Base-by-base conservation (phyloP, 2,888 invertebrate species). In the Ptilodon capucinus region DNA sequence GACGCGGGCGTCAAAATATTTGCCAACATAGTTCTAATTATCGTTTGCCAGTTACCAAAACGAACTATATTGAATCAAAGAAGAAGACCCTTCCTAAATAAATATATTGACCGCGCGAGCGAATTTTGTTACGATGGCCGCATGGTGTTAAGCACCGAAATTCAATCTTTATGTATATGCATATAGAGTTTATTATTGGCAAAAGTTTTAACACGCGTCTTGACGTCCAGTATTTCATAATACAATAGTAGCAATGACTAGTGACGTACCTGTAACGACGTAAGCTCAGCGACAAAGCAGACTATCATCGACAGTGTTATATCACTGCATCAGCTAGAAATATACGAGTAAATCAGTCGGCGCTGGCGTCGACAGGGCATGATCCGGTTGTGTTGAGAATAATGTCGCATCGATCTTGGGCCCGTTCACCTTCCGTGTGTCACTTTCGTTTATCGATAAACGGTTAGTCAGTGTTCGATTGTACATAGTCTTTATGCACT, bases 251-350 rank as follows among this genome's bases (percentile, higher is more conserved):
- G n/a, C n/a, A 18, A 51, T 38, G 34, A 55, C 43, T 42, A 54
- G 38, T 44, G 42, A 86, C 85, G 60, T 86, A 91, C 91, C 91
- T 91, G 88, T 88, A 85, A 88, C 81, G 89, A 86, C 76, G 88
- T 81, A 69, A 89, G 84, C 76, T 91, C 90, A 86, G 89, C 91
- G 51, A 91, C 82, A 79, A 91, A 88, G 82, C 86, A 91, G 87
- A 91, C 86, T 91, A 91, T 89, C 91, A 91, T 91, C 81, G 91
- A 91, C 90, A 86, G 84, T 74, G 80, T 77, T 86, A 85, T 86
- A 56, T 83, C 67, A 76, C 81, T 69, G 81, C 84, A 85, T 86
- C 86, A 87, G 83, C 85, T 87, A 79, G 74, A 76, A 61, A 68
- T 75, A 77, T 74, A n/a, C n/a, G n/a, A n/a, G n/a, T n/a, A 78